Evolutionary conservation across 2,888 invertebrate genomes (phyloP).

Genomic region (Eupithecia centaureata): DNA sequence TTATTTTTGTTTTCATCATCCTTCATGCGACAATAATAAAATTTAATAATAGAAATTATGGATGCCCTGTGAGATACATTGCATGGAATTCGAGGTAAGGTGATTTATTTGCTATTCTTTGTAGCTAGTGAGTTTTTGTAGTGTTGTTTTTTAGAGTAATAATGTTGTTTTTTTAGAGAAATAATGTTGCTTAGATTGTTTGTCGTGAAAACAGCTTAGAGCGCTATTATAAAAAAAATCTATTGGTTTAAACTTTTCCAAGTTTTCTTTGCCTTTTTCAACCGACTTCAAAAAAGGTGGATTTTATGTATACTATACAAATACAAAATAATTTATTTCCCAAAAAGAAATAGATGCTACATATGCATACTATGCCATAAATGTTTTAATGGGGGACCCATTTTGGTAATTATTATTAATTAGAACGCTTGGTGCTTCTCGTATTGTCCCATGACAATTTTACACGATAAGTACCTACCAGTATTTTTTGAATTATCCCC

Average conservation of each 20-base stretch:
- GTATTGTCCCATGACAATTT: no score
- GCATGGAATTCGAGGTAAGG: conserved; percentile 41
- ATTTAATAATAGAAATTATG: neutral
- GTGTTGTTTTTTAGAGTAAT: neutral
- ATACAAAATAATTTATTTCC: no score
- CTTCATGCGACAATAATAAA: neutral
- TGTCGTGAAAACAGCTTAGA: neutral
- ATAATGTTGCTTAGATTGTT: no score
- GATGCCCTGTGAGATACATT: conserved; percentile 25
- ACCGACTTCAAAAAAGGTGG: no score
- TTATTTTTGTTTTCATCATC: neutral
- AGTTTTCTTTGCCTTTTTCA: neutral
- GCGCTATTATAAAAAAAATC: neutral
- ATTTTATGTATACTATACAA: no score
- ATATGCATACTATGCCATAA: no score
- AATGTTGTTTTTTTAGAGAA: neutral
- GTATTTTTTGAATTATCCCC: no score
- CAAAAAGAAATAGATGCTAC: no score
- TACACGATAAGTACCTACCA: no score
- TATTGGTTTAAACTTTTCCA: neutral
- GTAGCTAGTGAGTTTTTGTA: neutral
- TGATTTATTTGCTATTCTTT: conserved; percentile 2
- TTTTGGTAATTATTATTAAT: no score
- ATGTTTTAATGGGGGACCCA: no score
- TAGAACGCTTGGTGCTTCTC: no score